Base-by-base conservation (phyloP, 2,888 invertebrate species). In the Melikaiella ostensackeni region DNA sequence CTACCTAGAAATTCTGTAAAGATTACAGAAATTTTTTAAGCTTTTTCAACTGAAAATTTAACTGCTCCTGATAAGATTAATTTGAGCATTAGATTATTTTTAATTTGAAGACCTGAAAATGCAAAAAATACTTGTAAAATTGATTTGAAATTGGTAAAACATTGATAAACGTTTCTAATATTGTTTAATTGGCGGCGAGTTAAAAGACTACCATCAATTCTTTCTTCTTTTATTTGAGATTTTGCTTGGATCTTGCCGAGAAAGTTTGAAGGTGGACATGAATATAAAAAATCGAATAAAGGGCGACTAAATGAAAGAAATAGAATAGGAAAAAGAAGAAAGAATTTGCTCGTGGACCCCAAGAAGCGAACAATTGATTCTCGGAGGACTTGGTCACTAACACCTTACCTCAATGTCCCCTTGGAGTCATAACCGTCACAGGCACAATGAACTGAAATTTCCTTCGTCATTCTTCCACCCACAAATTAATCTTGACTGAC, bases 291-390 rank as follows among this genome's bases (percentile, higher is more conserved):
- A 62, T 57, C 6, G 30, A 62, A 62, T 27, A 19, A 62, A 57
- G 57, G 24, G 77, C 70, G 78, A 9, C 30, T 27, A 75, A 79
- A 80, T 80, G 80, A 79, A 79, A 75, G 79, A 77, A 77, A 79
- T 80, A 78, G 78, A 77, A 77, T 75, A 81, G 11, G 38, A 77
- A 73, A 77, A 78, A 79, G 77, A 80, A 79, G 73, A 75, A 80
- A 75, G 77, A 78, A 82, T 81, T 84, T 81, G 83, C 83, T 81
- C 78, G 81, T 81, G 84, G 84, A 85, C 83, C 85, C 86, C 84
- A 83, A 85, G 85, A 79, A 82, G 80, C 83, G 87, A 86, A 88
- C 86, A 88, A 87, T 87, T 86, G 87, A 87, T 84, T 85, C 82
- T 79, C 83, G 83, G 83, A 85, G 84, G 84, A 87, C 84, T 85